Base-by-base conservation (phyloP, 2,113 vertebrate genomes). In the Grammomys dolichurus region DNA sequence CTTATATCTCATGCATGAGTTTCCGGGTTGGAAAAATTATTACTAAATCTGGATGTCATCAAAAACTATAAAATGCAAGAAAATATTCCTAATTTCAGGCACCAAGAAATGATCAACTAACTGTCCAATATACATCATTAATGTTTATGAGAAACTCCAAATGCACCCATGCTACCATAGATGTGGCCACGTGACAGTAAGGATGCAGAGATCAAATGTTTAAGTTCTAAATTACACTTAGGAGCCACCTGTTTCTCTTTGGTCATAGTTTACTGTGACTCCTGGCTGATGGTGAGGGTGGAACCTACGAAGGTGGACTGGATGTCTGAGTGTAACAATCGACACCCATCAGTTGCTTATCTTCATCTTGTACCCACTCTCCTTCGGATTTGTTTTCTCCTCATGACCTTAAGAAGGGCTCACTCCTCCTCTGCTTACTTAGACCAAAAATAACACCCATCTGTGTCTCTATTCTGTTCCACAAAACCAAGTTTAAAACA, bases 11-110 rank as follows among this genome's bases (percentile, higher is more conserved):
- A 87, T 26, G 85, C 17, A 40, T 1, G 14, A 91, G 0, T 85
- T 89, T 92, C 76, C 31, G 94, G 48, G 13, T 46, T 76, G 58
- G 65, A 94, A 93, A 93, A 92, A 63, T 31, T 31, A 67, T 76
- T 86, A 87, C 19, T 80, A 90, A 89, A 91, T 84, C n/a, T 60
- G 20, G 96, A 60, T 56, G 43, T 36, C 8, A 78, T 51, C 20
- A 54, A 63, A 80, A 80, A 33, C 67, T 78, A 33, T 33, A 82
- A 84, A 94, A 3, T 46, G 2, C 75, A 89, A 90, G 24, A 95
- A 95, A 96, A 85, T 40, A n/a, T 54, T 77, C 46, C 91, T 65
- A 60, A 90, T 54, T 76, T 81, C 56, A 87, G 96, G 73, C 69
- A 70, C 24, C 90, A 93, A 94, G 92, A 80, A 90, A 90, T 76